phyloP scores from a whole-genome alignment of 53 echinoderm and acorn worm genomes.

The Patiria pectinifera region DNA sequence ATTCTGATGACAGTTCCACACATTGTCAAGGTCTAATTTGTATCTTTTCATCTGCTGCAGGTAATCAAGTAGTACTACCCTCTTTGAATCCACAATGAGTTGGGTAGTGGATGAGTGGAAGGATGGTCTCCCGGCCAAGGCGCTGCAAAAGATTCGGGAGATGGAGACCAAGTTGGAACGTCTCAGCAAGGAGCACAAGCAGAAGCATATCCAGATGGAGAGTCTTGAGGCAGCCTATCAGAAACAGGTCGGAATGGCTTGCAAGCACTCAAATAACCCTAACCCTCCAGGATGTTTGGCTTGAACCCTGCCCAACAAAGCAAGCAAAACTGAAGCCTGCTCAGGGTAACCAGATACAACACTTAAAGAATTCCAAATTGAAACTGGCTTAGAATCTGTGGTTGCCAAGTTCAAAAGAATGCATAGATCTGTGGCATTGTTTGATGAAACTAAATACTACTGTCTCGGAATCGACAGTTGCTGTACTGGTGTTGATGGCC shows the following conservation, averaged over 20 bases:
- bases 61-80: not conserved
- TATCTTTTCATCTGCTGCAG: not conserved
- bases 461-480: too few relatives aligned
- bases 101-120: conserved; percentile 98
- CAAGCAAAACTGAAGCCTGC: too few relatives aligned
- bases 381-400: too few relatives aligned
- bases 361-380: too few relatives aligned
- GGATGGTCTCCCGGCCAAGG: conserved; percentile 86
- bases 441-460: too few relatives aligned
- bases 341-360: too few relatives aligned
- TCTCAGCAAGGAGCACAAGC: conserved; percentile 90
- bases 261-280: not conserved
- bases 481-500: too few relatives aligned
- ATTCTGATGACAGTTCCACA: too few relatives aligned
- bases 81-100: conserved; percentile 70
- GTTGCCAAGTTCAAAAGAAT: too few relatives aligned
- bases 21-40: not conserved
- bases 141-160: conserved; percentile 88
- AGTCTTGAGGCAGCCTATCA: conserved; percentile 86
- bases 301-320: too few relatives aligned
- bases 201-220: conserved; percentile 91
- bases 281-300: too few relatives aligned
- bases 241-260: conserved; percentile 78
- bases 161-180: conserved; percentile 84
- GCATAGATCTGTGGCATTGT: too few relatives aligned